Evolutionary conservation across 2,113 vertebrate genomes (phyloP), one percentile per base, ranked within the genome.

Genomic region (Diphyllodes magnificus): DNA sequence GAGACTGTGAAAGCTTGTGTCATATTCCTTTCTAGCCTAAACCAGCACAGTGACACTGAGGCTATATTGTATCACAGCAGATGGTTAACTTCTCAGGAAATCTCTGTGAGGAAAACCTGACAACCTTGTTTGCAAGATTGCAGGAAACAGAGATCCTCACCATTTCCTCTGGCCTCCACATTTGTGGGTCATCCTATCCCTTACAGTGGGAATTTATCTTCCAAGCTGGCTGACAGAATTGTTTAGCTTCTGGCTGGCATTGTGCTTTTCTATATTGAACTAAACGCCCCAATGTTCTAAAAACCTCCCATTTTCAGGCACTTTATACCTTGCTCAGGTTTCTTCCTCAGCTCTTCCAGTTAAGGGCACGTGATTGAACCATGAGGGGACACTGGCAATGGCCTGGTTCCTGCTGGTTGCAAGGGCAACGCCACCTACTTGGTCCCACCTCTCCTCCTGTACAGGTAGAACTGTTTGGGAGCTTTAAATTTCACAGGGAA

Each of bases 401-500:
- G 50, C 13, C 24, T 57, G 23, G 15, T 15, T 37, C 53, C 57
- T 80, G 31, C n/a, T 88, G 63, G 39, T 7, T 39, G 28, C 50
- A 88, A 73, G 17, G 37, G 37, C 31, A 72, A 9, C 23, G 11
- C 4, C 40, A 65, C 6, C 27, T 45, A 12, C 28, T 37, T 2
- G 2, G 33, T 76, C 57, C 25, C 23, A 47, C 14, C 20, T 59
- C 35, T 73, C 27, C 42, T 49, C n/a, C 15, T 49, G n/a, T 18
- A 21, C n/a, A 15, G 0, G 0, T 8, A 40, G 39, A 88, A 49
- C 7, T 2, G 0, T 22, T 33, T 37, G 37, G 17, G 28, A 76
- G 23, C 18, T 59, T 63, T 18, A 57, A 1, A 6, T 35, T 80
- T 73, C 39, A 18, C 3, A 33, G 22, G 15, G 33, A 35, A 86